Evolutionary conservation across 2,113 vertebrate genomes (phyloP).

Genomic region (Parotia lawesii): DNA sequence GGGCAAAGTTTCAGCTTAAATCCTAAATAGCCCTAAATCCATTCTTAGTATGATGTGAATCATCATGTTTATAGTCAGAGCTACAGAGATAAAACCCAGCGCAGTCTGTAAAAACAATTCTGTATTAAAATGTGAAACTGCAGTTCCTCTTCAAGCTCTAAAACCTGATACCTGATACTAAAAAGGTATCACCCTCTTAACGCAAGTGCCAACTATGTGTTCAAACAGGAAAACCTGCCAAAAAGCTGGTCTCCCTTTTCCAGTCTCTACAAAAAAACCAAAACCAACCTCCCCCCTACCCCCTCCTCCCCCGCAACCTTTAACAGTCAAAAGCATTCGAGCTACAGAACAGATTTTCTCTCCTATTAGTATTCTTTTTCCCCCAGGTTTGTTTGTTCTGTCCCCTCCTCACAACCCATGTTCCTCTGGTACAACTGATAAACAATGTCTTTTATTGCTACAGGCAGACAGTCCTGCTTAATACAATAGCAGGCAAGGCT

Average conservation of each 20-base stretch:
- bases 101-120: constrained; percentile 30
- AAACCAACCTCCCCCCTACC: background rate
- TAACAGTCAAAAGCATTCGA: background rate
- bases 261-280: background rate
- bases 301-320: background rate
- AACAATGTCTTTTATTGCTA: constrained; percentile 72
- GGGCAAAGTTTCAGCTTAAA: constrained; percentile 26
- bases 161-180: background rate
- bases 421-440: constrained; percentile 67
- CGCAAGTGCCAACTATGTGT: background rate
- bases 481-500: constrained; percentile 75
- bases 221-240: background rate
- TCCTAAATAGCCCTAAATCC: constrained; percentile 24
- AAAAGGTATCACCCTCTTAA: background rate
- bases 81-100: constrained; percentile 3
- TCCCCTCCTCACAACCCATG: constrained; percentile 36
- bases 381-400: constrained; percentile 61
- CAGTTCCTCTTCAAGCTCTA: constrained; percentile 13
- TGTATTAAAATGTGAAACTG: constrained; percentile 1
- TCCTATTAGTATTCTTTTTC: background rate
- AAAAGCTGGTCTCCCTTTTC: background rate
- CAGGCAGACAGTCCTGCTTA: constrained; percentile 63
- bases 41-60: constrained; percentile 15
- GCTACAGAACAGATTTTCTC: constrained; percentile 4
- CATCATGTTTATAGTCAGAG: constrained; percentile 39